Base-by-base conservation (phyloP, 2,797 vertebrate species). In the Helicolenus hilgendorfi region DNA sequence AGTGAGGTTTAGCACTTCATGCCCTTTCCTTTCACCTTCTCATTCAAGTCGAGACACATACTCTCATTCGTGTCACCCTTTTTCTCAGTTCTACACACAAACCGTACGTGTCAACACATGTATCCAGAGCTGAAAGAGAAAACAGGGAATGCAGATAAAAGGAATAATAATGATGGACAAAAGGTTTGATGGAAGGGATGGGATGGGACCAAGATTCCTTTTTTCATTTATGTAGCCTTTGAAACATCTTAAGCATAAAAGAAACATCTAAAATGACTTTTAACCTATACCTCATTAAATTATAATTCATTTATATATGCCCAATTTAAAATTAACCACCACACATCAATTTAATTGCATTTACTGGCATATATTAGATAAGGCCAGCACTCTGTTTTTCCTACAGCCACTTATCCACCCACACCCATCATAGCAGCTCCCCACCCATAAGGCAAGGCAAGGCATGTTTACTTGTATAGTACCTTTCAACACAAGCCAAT, bases 1-100 rank as follows among this genome's bases (percentile, higher is more conserved):
- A 81, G 70, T 38, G 65, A 78, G 78, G 33, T 85, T 86, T 81
- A 82, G 86, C 86, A 77, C 84, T 72, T 58, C 13, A 20, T 88
- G 83, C 58, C 76, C 77, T 89, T 75, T 88, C 15, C 60, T 85
- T 75, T 87, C 80, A 83, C 83, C 81, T 77, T 77, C 77, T 82
- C 82, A 63, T 84, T 90, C 83, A 82, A 86, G 79, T 67, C 74
- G 64, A 81, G 86, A 91, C 80, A 87, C 82, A 79, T 49, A n/a
- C 69, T 49, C 83, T 77, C 55, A 64, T 80, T 92, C 56, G 83
- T 77, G 72, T 68, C 10, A 62, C 72, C 72, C 76, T 36, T 58
- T 70, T 63, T 56, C 27, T 63, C 35, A 18, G 6, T 10, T 53
- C 22, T 60, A 69, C 68, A 41, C 53, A 74, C 53, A 62, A 20